Evolutionary conservation across 2,797 vertebrate genomes (phyloP).

Genomic region (Heliangelus exortis): DNA sequence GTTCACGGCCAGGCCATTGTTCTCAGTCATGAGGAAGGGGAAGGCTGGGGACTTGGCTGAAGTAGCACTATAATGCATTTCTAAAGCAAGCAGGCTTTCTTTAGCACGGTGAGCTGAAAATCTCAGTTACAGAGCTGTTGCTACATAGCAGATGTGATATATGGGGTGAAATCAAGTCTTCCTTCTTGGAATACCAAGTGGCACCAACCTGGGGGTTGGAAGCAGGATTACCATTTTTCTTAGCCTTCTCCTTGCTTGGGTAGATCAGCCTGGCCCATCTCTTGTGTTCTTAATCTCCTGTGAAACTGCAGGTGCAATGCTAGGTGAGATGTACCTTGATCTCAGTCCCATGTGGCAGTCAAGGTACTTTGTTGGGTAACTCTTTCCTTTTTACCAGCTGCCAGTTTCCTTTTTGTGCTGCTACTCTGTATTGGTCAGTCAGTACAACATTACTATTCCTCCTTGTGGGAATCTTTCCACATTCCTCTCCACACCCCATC

Average conservation of each 20-base stretch:
- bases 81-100: background rate
- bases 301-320: background rate
- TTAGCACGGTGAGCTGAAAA: background rate
- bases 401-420: background rate
- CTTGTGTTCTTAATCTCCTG: background rate
- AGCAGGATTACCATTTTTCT: fast-evolving
- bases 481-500: fast-evolving
- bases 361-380: background rate
- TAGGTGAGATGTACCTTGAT: background rate
- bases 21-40: background rate
- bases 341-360: background rate
- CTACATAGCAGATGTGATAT: fast-evolving
- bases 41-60: background rate
- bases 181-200: background rate
- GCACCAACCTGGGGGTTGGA: background rate
- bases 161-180: fast-evolving
- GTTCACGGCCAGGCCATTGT: background rate
- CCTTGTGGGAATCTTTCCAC: background rate
- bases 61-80: background rate
- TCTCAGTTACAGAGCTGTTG: background rate
- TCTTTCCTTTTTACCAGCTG: background rate
- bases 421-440: background rate
- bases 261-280: background rate
- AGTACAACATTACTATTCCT: background rate
- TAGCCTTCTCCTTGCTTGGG: background rate